Percentiles rank a stretch among this genome's conserved stretches.
Evolutionary conservation across 2,888 invertebrate species (phyloP).

Genomic region (Allacma fusca): DNA sequence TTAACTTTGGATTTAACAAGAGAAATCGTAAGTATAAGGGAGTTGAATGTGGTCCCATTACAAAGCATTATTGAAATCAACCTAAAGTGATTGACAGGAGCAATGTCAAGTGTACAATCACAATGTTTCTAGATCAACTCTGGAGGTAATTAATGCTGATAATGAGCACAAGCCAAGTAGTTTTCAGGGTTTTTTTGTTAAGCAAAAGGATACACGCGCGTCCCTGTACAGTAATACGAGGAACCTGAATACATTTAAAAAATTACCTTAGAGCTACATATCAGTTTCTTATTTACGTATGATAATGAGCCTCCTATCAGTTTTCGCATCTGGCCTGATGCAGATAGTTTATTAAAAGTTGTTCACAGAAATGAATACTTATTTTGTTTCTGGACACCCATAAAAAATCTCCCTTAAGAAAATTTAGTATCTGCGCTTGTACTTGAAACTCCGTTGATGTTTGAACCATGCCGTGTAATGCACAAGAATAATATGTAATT

Average conservation of each 20-base stretch:
- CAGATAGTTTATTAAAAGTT: no score
- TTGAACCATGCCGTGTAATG: no score
- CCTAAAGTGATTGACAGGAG: background rate
- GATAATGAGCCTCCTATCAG: background rate
- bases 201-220: no score
- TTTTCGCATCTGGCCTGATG: no score
- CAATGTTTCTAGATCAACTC: background rate
- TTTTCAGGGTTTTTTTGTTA: background rate
- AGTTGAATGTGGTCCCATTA: background rate
- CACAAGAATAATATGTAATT: no score
- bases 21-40: no score
- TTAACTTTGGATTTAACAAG: background rate
- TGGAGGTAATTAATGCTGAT: conserved; percentile 16
- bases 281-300: background rate
- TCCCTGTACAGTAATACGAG: background rate
- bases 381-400: no score
- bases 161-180: conserved; percentile 7
- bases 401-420: no score
- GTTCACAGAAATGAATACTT: no score
- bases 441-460: no score
- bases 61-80: background rate
- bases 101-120: background rate
- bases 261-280: background rate
- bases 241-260: background rate
- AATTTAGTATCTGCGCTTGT: no score